Conservation (phyloP, 2,888 invertebrate species). For the Ctena decussata region DNA sequence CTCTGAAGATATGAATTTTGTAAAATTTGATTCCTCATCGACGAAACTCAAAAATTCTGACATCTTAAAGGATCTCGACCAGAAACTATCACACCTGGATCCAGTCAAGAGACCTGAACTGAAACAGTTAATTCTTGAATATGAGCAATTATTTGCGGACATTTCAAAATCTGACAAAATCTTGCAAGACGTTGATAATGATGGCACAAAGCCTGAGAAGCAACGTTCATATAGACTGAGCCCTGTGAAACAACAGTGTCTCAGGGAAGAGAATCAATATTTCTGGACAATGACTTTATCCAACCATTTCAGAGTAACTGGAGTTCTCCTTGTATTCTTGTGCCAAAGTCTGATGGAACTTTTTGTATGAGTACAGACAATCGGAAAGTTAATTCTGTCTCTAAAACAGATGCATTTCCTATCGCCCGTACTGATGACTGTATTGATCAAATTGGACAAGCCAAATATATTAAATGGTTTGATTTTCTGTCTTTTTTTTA, state of each 20-base stretch:
- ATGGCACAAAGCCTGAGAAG: conserved; percentile 42
- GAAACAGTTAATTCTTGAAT: conserved; percentile 45
- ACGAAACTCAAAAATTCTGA: conserved; percentile 44
- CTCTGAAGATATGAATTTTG: not conserved
- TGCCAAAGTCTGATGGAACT: too few relatives aligned
- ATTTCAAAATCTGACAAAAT: conserved; percentile 43
- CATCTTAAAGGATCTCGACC: conserved; percentile 36
- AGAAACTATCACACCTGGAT: conserved; percentile 34
- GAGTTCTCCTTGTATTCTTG: too few relatives aligned
- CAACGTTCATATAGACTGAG: conserved; percentile 63
- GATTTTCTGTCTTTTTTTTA: too few relatives aligned
- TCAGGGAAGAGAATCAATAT: conserved; percentile 54
- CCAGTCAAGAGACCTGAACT: conserved; percentile 16
- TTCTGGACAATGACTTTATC: too few relatives aligned
- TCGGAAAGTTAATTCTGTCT: too few relatives aligned
- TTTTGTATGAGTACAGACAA: too few relatives aligned
- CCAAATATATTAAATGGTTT: too few relatives aligned
- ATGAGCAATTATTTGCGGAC: conserved; percentile 57
- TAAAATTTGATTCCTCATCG: conserved; percentile 8
- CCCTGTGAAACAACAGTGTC: conserved; percentile 32
- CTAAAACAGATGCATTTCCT: too few relatives aligned
- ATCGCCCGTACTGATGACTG: too few relatives aligned
- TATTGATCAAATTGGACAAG: too few relatives aligned
- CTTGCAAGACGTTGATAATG: conserved; percentile 47
- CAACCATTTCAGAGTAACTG: too few relatives aligned